Percentiles rank a stretch among this genome's conserved stretches.
phyloP scores from a whole-genome alignment of 2,888 invertebrate species.

The Zygothrica quintamaculata region DNA sequence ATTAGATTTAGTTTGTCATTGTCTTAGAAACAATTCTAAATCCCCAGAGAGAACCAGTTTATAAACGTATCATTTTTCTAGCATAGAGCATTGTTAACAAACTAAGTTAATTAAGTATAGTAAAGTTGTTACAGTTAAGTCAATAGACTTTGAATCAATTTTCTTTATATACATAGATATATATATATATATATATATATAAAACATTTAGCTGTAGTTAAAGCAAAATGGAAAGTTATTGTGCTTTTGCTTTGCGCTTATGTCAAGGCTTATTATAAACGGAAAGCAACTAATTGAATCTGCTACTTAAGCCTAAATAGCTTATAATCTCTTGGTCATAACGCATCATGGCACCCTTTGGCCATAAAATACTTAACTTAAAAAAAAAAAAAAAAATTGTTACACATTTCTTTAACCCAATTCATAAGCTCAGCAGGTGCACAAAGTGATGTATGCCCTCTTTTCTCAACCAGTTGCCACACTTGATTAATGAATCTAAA shows the following conservation, averaged over 20 bases:
- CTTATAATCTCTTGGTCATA: conserved; percentile 21
- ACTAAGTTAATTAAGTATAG: conserved; percentile 62
- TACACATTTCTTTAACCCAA: conserved; percentile 34
- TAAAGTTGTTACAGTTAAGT: conserved; percentile 9
- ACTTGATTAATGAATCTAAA: conserved; percentile 62
- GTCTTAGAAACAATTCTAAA: conserved; percentile 12
- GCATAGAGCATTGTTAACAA: conserved; percentile 38
- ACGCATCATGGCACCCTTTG: conserved; percentile 10
- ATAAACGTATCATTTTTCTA: conserved; percentile 48
- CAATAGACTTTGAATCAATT: too few species aligned
- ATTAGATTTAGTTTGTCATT: conserved; percentile 21
- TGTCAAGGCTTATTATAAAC: conserved; percentile 2
- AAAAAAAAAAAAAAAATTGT: too few species aligned
- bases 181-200: too few species aligned
- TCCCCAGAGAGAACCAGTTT: conserved; percentile 47
- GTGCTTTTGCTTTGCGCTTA: conserved; percentile 8
- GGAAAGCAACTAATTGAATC: conserved; percentile 13
- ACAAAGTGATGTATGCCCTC: conserved; percentile 19
- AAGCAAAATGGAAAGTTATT: conserved; percentile 5
- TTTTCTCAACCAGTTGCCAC: conserved; percentile 27
- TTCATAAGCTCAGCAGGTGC: conserved; percentile 59
- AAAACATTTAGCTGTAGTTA: too few species aligned
- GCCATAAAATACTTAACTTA: too few species aligned
- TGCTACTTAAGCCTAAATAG: conserved; percentile 11
- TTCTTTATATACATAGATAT: too few species aligned